phyloP scores from a whole-genome alignment of 2,797 vertebrate species.

The Rallus crepitans region DNA sequence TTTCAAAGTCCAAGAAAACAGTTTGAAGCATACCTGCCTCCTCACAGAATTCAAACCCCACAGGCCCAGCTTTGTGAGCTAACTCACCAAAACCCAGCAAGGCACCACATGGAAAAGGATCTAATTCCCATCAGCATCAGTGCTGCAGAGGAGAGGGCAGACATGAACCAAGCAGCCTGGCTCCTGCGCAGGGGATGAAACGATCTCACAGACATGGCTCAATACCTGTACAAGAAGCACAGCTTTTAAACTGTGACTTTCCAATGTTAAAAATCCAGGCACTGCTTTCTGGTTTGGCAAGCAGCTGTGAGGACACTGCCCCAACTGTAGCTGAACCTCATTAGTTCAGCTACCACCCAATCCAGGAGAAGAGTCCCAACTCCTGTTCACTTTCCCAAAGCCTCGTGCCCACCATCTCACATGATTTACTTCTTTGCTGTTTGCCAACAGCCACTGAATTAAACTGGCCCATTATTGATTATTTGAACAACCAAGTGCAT shows the following conservation, averaged over 20 bases:
- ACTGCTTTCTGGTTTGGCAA: not conserved
- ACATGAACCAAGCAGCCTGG: not conserved
- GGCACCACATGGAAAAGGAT: not conserved
- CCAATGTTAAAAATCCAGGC: not conserved
- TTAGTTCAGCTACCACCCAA: not conserved
- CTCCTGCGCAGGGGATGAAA: not conserved
- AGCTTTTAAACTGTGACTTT: not conserved
- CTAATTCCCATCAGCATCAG: not conserved
- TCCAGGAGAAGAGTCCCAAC: not conserved
- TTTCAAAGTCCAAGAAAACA: not conserved
- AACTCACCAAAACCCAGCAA: not conserved
- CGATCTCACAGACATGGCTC: not conserved
- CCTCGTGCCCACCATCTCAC: not conserved
- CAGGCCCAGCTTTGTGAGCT: not conserved
- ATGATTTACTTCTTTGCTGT: not conserved
- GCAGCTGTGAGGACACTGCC: not conserved
- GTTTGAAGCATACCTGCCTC: not conserved
- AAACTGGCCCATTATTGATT: not conserved
- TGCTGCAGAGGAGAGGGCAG: not conserved
- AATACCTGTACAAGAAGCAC: rapidly evolving
- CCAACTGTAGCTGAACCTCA: not conserved
- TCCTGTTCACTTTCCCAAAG: not conserved
- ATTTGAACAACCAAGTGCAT: not conserved
- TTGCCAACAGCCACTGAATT: not conserved
- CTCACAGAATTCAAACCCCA: not conserved